These are phyloP conservation scores for Vireo altiloquus DNA, from an alignment of 2,113 vertebrate genomes.

Conservation along the genomic window DNA sequence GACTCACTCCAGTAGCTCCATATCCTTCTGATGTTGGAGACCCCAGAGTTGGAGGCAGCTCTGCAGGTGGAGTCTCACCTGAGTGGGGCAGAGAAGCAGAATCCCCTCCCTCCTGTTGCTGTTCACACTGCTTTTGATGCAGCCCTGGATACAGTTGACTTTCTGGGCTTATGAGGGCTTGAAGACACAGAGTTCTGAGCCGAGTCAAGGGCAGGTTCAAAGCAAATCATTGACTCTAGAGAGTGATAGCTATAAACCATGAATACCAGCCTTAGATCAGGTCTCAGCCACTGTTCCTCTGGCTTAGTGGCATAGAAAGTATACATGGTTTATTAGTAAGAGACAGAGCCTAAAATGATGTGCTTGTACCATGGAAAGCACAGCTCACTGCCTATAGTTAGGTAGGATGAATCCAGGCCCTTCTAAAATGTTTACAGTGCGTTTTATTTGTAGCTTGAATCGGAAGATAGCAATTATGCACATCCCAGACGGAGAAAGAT, in stretches of 20 bases:
- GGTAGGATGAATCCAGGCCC: slow-evolving; percentile 1
- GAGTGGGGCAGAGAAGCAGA: background rate
- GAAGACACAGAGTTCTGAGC: background rate
- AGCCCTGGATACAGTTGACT: rapidly evolving
- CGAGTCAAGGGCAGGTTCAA: background rate
- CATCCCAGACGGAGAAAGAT: slow-evolving; percentile 25
- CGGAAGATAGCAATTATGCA: slow-evolving; percentile 24
- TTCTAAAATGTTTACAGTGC: slow-evolving; percentile 36
- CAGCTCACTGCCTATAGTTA: slow-evolving; percentile 46
- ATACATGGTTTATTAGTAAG: background rate
- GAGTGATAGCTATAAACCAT: background rate
- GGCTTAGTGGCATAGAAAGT: background rate
- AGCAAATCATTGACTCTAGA: background rate
- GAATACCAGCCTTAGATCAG: background rate
- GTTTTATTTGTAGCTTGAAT: slow-evolving; percentile 21
- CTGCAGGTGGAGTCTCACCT: background rate
- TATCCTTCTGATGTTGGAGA: background rate
- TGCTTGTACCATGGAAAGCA: background rate
- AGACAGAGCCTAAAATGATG: background rate
- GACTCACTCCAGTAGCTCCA: background rate
- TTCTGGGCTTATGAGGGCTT: background rate
- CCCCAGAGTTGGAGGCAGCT: background rate
- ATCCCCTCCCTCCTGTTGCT: background rate
- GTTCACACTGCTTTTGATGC: background rate
- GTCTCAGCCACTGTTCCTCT: background rate